These are phyloP conservation scores for Clupea harengus DNA, from an alignment of 2,113 vertebrate species.

Conservation along the genomic window DNA sequence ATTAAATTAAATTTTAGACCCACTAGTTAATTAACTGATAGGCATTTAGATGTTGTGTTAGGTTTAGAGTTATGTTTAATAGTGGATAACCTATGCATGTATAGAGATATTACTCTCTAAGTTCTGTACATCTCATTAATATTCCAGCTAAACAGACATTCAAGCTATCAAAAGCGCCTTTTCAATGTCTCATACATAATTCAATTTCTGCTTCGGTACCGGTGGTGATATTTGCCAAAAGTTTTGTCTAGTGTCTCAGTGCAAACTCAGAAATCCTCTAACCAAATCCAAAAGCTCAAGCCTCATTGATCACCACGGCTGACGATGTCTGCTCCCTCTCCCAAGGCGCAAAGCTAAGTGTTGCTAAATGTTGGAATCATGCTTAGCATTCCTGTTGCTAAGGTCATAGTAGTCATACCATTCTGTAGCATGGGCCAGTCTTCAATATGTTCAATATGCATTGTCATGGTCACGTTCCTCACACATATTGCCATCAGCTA, in stretches of 20 bases:
- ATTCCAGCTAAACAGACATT: not conserved
- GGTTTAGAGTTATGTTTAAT: no score
- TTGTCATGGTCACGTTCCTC: not conserved
- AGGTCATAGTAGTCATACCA: not conserved
- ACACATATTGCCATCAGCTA: no score
- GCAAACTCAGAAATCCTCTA: slow-evolving; percentile 35
- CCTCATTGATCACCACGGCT: slow-evolving; percentile 27
- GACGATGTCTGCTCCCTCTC: slow-evolving; percentile 4
- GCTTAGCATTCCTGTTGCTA: slow-evolving; percentile 11
- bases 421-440: not conserved
- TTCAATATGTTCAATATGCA: not conserved
- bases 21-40: no score
- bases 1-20: no score
- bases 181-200: slow-evolving; percentile 36
- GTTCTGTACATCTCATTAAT: not conserved
- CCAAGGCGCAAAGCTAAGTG: not conserved
- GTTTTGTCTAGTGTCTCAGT: slow-evolving; percentile 25
- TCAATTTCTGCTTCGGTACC: slow-evolving; percentile 24
- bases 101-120: not conserved
- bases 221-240: slow-evolving; percentile 40
- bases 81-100: no score
- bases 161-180: slow-evolving; percentile 37
- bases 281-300: slow-evolving; percentile 40
- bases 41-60: no score
- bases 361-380: slow-evolving; percentile 21